Evolutionary conservation across 2,797 vertebrate species (phyloP).

Genomic region (Leptatherina wallacei): DNA sequence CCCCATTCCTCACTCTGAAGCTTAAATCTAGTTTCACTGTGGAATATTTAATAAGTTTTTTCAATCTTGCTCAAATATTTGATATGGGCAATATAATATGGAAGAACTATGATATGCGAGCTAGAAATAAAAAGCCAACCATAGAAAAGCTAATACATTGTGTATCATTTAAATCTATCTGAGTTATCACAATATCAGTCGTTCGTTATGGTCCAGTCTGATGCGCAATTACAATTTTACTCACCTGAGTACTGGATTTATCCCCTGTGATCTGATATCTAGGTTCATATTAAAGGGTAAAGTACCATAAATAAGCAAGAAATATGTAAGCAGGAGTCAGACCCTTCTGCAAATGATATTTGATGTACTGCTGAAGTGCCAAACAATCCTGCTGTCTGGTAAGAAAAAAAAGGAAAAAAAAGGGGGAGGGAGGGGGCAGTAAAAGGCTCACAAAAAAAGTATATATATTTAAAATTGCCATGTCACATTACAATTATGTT

Average conservation of each 20-base stretch:
- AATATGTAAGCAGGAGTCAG: conserved; percentile 36
- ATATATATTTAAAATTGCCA: too few species aligned
- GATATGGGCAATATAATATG: background rate
- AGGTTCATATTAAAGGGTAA: conserved; percentile 48
- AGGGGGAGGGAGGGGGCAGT: background rate
- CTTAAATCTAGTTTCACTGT: background rate
- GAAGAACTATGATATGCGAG: background rate
- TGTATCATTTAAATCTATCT: conserved; percentile 12
- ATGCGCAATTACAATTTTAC: conserved; percentile 38
- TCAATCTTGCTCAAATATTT: background rate
- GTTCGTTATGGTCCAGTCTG: conserved; percentile 7
- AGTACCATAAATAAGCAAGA: conserved; percentile 34
- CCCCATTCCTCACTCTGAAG: conserved; percentile 33
- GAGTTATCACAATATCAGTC: conserved; percentile 4
- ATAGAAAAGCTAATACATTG: background rate
- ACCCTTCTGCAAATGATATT: conserved; percentile 50
- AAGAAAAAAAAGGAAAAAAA: background rate
- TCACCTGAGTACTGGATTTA: conserved; percentile 5
- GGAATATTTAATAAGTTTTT: background rate
- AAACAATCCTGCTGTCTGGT: conserved; percentile 28
- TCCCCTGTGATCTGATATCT: conserved; percentile 15
- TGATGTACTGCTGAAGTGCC: conserved; percentile 50
- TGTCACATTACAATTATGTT: conserved; percentile 22
- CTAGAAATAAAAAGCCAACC: background rate
- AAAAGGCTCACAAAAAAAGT: conserved; percentile 6